Evolutionary conservation across 2,797 vertebrate species (phyloP).

Genomic region (Acipenser oxyrinchus): DNA sequence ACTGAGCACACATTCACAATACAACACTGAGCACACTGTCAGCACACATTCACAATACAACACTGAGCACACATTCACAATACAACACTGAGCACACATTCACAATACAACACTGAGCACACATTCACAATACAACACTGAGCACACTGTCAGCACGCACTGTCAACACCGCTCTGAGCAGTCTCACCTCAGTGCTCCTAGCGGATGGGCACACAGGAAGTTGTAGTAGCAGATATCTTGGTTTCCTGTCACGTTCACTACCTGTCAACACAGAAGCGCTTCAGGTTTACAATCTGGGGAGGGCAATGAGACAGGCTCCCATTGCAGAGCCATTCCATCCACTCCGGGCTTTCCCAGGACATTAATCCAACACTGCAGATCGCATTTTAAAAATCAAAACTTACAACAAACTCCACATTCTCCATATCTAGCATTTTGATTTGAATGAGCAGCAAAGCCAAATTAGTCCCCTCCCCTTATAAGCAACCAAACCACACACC

Average conservation of each 20-base stretch:
- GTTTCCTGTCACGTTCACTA: slow-evolving; percentile 90
- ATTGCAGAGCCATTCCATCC: not conserved
- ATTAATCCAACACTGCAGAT: not conserved
- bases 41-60: too few relatives aligned
- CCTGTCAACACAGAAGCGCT: slow-evolving; percentile 48
- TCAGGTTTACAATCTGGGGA: not conserved
- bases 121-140: slow-evolving; percentile 3
- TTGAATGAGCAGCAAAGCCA: too few relatives aligned
- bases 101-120: slow-evolving; percentile 4
- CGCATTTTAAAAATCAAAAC: not conserved
- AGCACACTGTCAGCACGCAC: not conserved
- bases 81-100: slow-evolving; percentile 4
- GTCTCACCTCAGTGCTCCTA: slow-evolving; percentile 83
- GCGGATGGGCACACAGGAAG: slow-evolving; percentile 89
- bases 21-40: too few relatives aligned
- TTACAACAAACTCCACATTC: too few relatives aligned
- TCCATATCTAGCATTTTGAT: too few relatives aligned
- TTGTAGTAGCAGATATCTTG: slow-evolving; percentile 98
- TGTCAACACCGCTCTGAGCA: not conserved
- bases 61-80: not conserved
- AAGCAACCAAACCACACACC: too few relatives aligned
- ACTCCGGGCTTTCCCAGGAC: not conserved
- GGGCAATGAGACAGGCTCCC: not conserved
- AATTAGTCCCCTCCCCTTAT: too few relatives aligned
- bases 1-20: too few relatives aligned